Evolutionary conservation across 2,888 invertebrate genomes (phyloP).

Genomic region (Nudaria mundana): DNA sequence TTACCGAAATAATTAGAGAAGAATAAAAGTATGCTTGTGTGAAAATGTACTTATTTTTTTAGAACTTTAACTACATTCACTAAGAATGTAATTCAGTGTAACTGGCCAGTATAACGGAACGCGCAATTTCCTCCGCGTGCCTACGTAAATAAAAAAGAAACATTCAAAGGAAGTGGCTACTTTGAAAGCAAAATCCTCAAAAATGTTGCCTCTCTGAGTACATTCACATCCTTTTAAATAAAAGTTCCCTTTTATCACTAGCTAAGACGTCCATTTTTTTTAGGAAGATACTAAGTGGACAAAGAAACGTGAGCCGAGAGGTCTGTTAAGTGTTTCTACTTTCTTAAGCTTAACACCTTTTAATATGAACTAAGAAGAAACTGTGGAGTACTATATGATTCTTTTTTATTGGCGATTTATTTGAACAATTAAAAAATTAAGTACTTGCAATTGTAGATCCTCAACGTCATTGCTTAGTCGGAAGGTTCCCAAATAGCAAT

Average conservation of each 20-base stretch:
- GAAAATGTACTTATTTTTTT: too few relatives aligned
- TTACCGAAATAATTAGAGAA: too few relatives aligned
- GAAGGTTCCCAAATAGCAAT: too few relatives aligned
- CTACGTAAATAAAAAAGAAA: slow-evolving; percentile 54
- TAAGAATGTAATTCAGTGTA: slow-evolving; percentile 39
- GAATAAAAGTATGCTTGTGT: too few relatives aligned
- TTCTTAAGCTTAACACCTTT: neutral
- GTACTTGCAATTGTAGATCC: too few relatives aligned
- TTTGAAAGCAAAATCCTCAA: slow-evolving; percentile 46
- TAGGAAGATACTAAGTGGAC: slow-evolving; percentile 50
- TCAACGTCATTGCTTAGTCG: too few relatives aligned
- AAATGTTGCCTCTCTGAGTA: slow-evolving; percentile 42
- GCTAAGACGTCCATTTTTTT: slow-evolving; percentile 52
- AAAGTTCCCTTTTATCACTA: slow-evolving; percentile 65
- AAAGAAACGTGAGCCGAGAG: slow-evolving; percentile 44
- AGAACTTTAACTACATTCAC: too few relatives aligned
- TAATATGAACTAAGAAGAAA: neutral
- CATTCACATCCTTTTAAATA: slow-evolving; percentile 62
- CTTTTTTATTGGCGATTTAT: too few relatives aligned
- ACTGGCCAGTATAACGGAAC: slow-evolving; percentile 44
- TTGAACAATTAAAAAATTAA: too few relatives aligned
- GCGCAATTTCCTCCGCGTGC: slow-evolving; percentile 53
- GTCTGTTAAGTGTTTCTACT: slow-evolving; percentile 38
- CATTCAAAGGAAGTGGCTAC: slow-evolving; percentile 48
- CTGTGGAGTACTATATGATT: neutral